phyloP scores from a whole-genome alignment of 1,140 invertebrate genomes.

The Triops cancriformis region DNA sequence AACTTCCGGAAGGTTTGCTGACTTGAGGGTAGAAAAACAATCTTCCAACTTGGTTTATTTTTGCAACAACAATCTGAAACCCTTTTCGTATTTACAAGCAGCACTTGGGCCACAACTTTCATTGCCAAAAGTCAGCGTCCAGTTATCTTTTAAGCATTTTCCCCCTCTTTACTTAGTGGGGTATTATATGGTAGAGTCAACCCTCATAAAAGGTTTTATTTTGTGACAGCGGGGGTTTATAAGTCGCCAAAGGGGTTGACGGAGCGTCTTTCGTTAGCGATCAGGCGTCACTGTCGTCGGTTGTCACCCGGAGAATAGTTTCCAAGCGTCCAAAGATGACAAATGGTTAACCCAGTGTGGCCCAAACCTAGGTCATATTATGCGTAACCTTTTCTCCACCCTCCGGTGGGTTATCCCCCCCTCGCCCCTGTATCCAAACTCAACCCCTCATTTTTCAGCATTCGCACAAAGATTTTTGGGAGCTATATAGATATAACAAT shows the following conservation, averaged over 20 bases:
- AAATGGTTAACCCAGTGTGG: constrained; percentile 10
- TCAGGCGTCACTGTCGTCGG: constrained; percentile 7
- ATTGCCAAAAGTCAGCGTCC: neutral
- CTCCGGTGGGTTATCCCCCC: neutral
- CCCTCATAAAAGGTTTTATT: neutral
- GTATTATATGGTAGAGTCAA: neutral
- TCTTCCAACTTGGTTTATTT: too few relatives aligned
- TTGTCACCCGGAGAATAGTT: neutral
- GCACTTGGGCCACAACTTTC: too few relatives aligned
- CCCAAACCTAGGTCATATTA: neutral
- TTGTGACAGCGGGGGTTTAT: neutral
- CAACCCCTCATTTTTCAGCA: constrained; percentile 9
- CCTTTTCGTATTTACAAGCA: too few relatives aligned
- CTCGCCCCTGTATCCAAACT: neutral
- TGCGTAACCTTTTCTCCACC: constrained; percentile 5
- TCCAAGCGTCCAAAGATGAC: neutral
- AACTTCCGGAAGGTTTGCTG: too few relatives aligned
- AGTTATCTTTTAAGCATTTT: neutral
- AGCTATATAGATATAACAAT: neutral
- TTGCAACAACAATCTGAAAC: too few relatives aligned
- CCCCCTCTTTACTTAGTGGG: neutral
- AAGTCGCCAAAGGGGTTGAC: neutral
- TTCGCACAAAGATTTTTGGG: neutral
- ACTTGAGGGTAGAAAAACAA: too few relatives aligned
- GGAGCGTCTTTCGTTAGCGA: neutral